Evolutionary conservation across 2,888 invertebrate genomes (phyloP).

Genomic region (Polia nebulosa): DNA sequence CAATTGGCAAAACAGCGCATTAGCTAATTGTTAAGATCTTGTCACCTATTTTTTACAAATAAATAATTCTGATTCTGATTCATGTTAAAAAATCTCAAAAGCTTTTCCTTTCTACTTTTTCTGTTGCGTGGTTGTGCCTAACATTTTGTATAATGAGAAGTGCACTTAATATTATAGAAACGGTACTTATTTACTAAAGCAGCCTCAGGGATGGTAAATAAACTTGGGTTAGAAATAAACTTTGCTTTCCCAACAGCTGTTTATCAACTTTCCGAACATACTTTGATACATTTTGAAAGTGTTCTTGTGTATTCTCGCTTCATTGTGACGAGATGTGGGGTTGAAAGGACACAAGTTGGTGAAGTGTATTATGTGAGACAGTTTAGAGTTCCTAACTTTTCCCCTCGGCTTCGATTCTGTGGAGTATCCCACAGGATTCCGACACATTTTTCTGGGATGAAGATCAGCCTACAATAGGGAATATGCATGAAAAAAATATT

Average conservation of each 20-base stretch:
- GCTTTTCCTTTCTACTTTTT: background rate
- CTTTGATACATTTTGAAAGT: conserved; percentile 44
- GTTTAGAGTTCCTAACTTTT: background rate
- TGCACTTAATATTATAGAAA: conserved; percentile 11
- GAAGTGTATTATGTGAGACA: background rate
- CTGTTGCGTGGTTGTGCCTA: too few relatives aligned
- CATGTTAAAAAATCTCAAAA: background rate
- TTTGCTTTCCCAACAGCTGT: conserved; percentile 37
- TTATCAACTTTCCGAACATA: conserved; percentile 55
- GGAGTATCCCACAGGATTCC: too few relatives aligned
- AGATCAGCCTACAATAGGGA: too few relatives aligned
- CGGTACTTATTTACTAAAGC: conserved; percentile 12
- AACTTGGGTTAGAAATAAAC: conserved; percentile 50
- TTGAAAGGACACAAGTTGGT: conserved; percentile 13
- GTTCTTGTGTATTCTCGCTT: conserved; percentile 21
- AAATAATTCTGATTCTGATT: too few relatives aligned
- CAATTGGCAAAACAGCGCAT: too few relatives aligned
- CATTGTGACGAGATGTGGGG: conserved; percentile 3
- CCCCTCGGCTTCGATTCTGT: too few relatives aligned
- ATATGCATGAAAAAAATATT: too few relatives aligned
- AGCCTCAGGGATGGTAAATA: conserved; percentile 13
- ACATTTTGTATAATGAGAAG: background rate
- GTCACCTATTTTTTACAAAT: too few relatives aligned
- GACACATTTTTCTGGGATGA: too few relatives aligned
- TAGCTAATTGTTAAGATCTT: too few relatives aligned